Conservation (phyloP, 23 tunicate genomes). For the Aplidium turbinatum region DNA sequence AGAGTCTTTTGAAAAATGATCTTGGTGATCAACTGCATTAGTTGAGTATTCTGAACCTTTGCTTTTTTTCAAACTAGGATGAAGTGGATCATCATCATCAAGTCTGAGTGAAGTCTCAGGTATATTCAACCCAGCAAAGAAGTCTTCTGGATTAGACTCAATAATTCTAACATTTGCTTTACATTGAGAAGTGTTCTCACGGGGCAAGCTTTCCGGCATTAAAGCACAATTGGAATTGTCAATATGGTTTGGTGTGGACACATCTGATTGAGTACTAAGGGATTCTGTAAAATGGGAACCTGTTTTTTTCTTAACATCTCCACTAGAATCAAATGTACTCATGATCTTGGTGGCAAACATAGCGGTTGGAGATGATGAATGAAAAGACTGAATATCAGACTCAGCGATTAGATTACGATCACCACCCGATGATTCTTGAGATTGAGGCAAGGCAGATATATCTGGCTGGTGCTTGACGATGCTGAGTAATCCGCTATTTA, state of each 20-base stretch:
- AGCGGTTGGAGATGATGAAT: background rate
- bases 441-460: no score
- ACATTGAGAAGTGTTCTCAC: no score
- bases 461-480: no score
- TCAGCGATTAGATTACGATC: no score
- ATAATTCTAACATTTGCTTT: no score
- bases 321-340: slow-evolving; percentile 32
- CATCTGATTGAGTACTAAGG: slow-evolving; percentile 14
- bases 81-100: background rate
- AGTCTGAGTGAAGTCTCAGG: slow-evolving; percentile 37
- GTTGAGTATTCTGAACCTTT: background rate
- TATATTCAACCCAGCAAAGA: slow-evolving; percentile 21
- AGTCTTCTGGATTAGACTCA: slow-evolving; percentile 23
- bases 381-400: background rate
- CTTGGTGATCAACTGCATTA: background rate
- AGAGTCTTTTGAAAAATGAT: background rate
- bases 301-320: slow-evolving; percentile 21
- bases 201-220: no score
- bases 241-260: slow-evolving; percentile 19
- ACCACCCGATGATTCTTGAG: no score
- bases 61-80: background rate
- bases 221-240: no score
- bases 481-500: no score
- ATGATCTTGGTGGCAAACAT: slow-evolving; percentile 1
- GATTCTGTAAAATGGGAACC: slow-evolving; percentile 9